Conservation (phyloP, 2,888 invertebrate species). For the Barypeithes pellucidus region DNA sequence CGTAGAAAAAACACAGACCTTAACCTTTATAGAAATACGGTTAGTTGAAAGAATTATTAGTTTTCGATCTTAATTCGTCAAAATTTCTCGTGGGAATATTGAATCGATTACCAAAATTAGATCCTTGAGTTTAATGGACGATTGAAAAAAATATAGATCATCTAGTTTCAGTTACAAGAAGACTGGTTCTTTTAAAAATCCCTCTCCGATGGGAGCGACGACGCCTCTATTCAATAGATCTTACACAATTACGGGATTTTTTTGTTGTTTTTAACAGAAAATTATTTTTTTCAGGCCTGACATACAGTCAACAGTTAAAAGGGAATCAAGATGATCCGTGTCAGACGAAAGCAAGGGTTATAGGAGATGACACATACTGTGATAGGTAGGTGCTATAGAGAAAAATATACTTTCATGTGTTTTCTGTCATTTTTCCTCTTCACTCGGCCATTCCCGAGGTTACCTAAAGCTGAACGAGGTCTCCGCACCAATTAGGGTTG, state of each 20-base stretch:
- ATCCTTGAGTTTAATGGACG: background rate
- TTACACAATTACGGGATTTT: too few relatives aligned
- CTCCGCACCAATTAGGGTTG: too few relatives aligned
- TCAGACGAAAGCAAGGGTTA: slow-evolving; percentile 83
- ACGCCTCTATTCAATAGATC: too few relatives aligned
- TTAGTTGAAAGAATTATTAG: slow-evolving; percentile 14
- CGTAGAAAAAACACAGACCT: slow-evolving; percentile 2
- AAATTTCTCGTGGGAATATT: slow-evolving; percentile 21
- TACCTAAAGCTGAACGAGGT: too few relatives aligned
- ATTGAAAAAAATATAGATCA: background rate
- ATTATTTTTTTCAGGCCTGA: slow-evolving; percentile 59
- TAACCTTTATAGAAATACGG: slow-evolving; percentile 22
- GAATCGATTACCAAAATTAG: background rate
- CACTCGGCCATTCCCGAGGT: too few relatives aligned
- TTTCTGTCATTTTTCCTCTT: too few relatives aligned
- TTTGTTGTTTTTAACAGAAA: too few relatives aligned
- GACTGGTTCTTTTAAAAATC: too few relatives aligned
- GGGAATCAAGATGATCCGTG: slow-evolving; percentile 83
- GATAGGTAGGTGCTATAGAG: slow-evolving; percentile 70
- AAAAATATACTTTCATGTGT: too few relatives aligned
- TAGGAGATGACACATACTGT: slow-evolving; percentile 86
- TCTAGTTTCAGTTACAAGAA: background rate
- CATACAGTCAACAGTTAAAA: slow-evolving; percentile 63
- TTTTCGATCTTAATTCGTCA: background rate
- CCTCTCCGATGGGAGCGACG: too few relatives aligned